Percentiles rank a stretch among this genome's conserved stretches.
These are phyloP conservation scores for Drosophila atripex DNA, from an alignment of 2,888 invertebrate genomes.

Conservation along the genomic window DNA sequence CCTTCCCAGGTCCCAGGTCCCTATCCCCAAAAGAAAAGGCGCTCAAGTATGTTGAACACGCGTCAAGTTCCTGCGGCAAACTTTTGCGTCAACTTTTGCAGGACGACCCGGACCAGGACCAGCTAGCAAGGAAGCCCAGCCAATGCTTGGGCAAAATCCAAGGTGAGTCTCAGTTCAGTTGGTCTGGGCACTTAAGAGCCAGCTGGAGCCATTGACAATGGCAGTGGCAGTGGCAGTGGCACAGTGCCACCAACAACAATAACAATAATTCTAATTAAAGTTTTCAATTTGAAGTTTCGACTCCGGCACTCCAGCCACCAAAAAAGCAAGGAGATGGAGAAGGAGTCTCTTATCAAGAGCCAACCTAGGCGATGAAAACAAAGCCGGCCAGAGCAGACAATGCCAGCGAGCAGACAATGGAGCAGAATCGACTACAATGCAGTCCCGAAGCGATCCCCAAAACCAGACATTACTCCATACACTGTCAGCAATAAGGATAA, in stretches of 20 bases:
- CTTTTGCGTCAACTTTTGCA: slow-evolving; percentile 74
- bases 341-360: slow-evolving; percentile 62
- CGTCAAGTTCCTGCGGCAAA: slow-evolving; percentile 77
- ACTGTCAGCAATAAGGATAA: not conserved
- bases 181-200: slow-evolving; percentile 48
- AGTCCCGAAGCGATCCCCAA: slow-evolving; percentile 36
- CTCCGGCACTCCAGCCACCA: slow-evolving; percentile 33
- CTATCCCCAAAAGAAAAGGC: slow-evolving; percentile 52
- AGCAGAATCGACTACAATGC: slow-evolving; percentile 63
- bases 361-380: slow-evolving; percentile 62
- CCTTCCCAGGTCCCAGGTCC: no score
- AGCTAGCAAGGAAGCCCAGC: no score
- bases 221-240: slow-evolving; percentile 31
- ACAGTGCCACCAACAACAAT: slow-evolving; percentile 49
- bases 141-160: not conserved
- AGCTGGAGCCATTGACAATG: slow-evolving; percentile 51
- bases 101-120: not conserved
- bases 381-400: slow-evolving; percentile 59
- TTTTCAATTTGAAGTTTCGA: slow-evolving; percentile 77
- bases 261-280: slow-evolving; percentile 78
- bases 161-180: slow-evolving; percentile 29
- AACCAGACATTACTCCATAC: slow-evolving; percentile 1
- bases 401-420: slow-evolving; percentile 68
- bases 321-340: slow-evolving; percentile 16
- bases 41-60: slow-evolving; percentile 79